Conservation (phyloP, 2,888 invertebrate genomes). For the Eristalis intricaria region DNA sequence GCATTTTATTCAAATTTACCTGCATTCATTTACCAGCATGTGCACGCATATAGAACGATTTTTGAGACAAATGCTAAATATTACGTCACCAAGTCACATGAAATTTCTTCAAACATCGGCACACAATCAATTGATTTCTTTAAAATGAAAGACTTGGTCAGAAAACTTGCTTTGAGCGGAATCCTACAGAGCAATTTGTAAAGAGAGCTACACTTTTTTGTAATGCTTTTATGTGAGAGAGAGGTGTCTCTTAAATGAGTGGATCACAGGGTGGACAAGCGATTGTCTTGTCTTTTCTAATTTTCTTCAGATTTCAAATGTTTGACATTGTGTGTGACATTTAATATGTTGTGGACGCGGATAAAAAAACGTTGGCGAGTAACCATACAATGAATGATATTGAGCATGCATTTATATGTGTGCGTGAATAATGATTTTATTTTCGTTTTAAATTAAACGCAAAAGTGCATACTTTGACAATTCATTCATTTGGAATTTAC, state of each 20-base stretch:
- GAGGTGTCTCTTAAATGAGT: neutral
- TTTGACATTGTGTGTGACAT: too few relatives aligned
- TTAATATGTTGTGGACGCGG: too few relatives aligned
- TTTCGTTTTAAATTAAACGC: too few relatives aligned
- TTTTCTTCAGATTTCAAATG: neutral
- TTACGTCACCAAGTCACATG: neutral
- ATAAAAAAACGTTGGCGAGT: too few relatives aligned
- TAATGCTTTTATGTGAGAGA: neutral
- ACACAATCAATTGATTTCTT: neutral
- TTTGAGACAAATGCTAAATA: neutral
- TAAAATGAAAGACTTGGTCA: constrained; percentile 50
- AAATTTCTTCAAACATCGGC: neutral
- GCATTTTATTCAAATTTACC: neutral
- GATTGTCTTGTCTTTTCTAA: too few relatives aligned
- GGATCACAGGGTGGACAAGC: neutral
- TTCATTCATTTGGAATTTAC: too few relatives aligned
- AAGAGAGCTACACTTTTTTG: neutral
- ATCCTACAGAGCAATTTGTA: neutral
- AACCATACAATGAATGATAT: too few relatives aligned
- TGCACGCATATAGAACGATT: neutral
- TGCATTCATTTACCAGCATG: neutral
- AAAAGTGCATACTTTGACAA: too few relatives aligned
- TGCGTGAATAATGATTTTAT: too few relatives aligned
- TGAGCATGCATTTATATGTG: too few relatives aligned
- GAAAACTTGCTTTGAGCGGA: constrained; percentile 56